Evolutionary conservation across 1,140 invertebrate genomes (phyloP), one percentile per base, ranked within the genome.

Genomic region (Dendroctonus valens): DNA sequence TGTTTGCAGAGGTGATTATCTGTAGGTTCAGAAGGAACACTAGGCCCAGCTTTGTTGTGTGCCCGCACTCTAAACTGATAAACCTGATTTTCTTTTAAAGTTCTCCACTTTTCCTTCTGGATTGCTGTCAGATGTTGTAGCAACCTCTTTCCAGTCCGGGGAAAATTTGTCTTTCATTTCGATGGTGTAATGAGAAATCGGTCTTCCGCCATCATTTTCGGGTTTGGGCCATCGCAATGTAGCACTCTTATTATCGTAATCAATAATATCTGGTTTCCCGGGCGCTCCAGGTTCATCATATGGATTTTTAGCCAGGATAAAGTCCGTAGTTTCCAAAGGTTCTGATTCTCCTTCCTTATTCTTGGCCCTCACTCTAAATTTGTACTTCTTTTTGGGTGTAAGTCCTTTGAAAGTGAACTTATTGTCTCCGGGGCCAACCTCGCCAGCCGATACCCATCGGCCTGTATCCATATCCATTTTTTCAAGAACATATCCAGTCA

Each of bases 291-390:
- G 92, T 70, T 93, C 92, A 76, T 94, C 92, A 75, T 98, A 99
- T 58, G 97, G 97, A 86, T 99, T 99, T 78, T 94, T 98, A 39
- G 96, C 96, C 40, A 89, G 69, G 70, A 96, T 94, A 5, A 90
- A 82, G 72, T 94, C 92, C 8, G 90, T 89, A 38, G 94, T 94
- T 78, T 96, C 93, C 49, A 98, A 80, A 37, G 97, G 94, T 72
- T 99, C 96, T 0, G 96, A 97, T 81, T 96, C 91, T 2, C 97
- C 97, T 82, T 98, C 97, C 77, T 98, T 98, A 79, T 99, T 99
- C 40, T 97, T 91, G 40, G 97, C 97, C 73, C 95, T 96, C 0
- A 99, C 97, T 50, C 97, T 85, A 83, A 99, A 97, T 80, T 98
- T 97, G 80, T 99, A 99, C 73, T 94, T 96, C 80, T 99, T 98